A percentile compares a stretch with the other conserved stretches of the same genome.
Evolutionary conservation across 2,113 vertebrate species (phyloP).

Genomic region (Rhea americana): DNA sequence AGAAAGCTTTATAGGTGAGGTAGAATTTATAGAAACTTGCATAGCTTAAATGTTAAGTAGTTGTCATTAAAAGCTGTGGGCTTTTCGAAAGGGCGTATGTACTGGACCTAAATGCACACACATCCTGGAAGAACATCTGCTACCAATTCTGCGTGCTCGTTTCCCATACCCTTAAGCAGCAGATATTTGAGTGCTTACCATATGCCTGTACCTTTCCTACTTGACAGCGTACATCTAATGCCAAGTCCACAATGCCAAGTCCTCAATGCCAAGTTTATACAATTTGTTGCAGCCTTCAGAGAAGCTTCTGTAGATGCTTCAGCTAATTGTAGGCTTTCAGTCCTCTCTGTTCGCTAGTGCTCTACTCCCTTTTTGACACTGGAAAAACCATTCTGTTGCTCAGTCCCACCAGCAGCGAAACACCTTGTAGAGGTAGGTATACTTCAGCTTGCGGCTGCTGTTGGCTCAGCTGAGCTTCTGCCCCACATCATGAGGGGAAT

Average conservation of each 20-base stretch:
- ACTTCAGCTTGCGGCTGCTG: neutral
- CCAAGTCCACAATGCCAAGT: neutral
- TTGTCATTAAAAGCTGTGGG: neutral
- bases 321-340: neutral
- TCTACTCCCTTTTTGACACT: neutral
- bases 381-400: neutral
- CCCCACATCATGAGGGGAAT: neutral
- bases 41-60: neutral
- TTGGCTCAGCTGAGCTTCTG: neutral
- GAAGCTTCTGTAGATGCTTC: neutral
- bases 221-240: neutral
- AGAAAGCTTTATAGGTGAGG: neutral
- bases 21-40: neutral
- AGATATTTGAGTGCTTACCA: slow-evolving; percentile 21
- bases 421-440: neutral
- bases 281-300: neutral
- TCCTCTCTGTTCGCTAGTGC: neutral
- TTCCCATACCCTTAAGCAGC: neutral
- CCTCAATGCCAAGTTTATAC: neutral
- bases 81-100: neutral
- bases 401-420: neutral
- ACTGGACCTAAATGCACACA: neutral
- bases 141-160: neutral
- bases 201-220: slow-evolving; percentile 17
- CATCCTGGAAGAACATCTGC: slow-evolving; percentile 21